Base-by-base conservation (phyloP, 2,888 invertebrate genomes). In the Campopleginae sp. region DNA sequence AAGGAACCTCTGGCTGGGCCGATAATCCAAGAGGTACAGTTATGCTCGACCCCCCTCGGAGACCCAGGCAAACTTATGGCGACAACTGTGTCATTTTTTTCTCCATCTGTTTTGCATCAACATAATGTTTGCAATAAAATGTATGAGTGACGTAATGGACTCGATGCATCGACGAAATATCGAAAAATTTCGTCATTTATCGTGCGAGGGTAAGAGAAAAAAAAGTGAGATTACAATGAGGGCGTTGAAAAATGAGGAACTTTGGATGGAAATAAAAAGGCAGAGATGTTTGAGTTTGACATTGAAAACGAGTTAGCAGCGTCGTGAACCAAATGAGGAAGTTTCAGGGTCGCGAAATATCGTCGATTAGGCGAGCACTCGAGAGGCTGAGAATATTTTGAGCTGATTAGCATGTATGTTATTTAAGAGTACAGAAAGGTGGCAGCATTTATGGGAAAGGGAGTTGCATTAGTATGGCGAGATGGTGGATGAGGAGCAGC, bases 401-500 rank as follows among this genome's bases (percentile, higher is more conserved):
- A 58, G 58, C 58, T 58, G 5, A 58, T 58, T 58, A 58, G 27
- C 58, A 27, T 27, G 58, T 58, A 27, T 27, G 6, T 58, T 27
- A 1, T 58, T 58, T 58, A 27, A 58, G 14, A 58, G 27, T 51
- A n/a, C 27, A 58, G 58, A 27, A 58, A 58, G 27, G 58, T 58
- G 23, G 12, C 38, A 4, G 1, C 5, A 10, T 38, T 3, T 3
- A 27, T 14, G 27, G 58, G 27, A 58, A 3, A 10, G 23, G 1
- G 23, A 23, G 68, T 46, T 68, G 68, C 42, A 68, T 58, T 58
- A 14, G 58, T 46, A 17, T 46, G 71, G 70, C 75, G 75, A 46
- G 65, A 44, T 61, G 63, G 14, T 54, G 75, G 65, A 75, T 46
- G 46, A 74, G 46, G 58, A 61, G 44, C 19, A 42, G 44, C 5